Percentiles rank a stretch among this genome's conserved stretches.
Evolutionary conservation across 1,140 invertebrate species (phyloP).

Genomic region (Anastatus disparis): DNA sequence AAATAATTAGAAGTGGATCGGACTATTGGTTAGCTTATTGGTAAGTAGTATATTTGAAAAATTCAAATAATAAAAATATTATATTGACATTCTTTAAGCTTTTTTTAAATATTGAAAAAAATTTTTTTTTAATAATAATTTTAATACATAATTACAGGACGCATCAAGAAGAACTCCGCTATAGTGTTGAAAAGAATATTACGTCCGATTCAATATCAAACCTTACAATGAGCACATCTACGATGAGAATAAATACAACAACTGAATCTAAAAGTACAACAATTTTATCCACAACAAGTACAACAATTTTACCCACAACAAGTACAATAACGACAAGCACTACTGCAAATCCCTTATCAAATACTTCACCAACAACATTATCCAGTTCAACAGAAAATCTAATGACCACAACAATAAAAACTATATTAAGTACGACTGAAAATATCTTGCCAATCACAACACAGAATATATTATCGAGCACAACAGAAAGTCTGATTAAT

Average conservation of each 20-base stretch:
- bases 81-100: no score
- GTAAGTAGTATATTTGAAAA: slow-evolving; percentile 39
- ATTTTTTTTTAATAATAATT: slow-evolving; percentile 41
- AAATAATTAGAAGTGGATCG: slow-evolving; percentile 65
- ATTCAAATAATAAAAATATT: no score
- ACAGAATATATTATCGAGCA: background rate
- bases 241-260: no score
- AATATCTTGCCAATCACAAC: no score
- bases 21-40: slow-evolving; percentile 74
- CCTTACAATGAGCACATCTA: no score
- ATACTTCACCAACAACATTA: background rate
- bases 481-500: background rate
- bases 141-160: slow-evolving; percentile 56
- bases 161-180: slow-evolving; percentile 51
- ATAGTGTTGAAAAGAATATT: background rate
- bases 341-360: background rate
- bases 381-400: background rate
- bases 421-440: background rate
- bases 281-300: background rate
- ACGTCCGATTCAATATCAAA: background rate
- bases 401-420: no score
- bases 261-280: no score
- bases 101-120: no score
- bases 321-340: background rate
- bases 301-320: background rate